Percentiles rank a stretch among this genome's conserved stretches.
Conservation (phyloP, 30 jellyfish, hydroid and myxozoan genomes). For the Morbakka virulenta region DNA sequence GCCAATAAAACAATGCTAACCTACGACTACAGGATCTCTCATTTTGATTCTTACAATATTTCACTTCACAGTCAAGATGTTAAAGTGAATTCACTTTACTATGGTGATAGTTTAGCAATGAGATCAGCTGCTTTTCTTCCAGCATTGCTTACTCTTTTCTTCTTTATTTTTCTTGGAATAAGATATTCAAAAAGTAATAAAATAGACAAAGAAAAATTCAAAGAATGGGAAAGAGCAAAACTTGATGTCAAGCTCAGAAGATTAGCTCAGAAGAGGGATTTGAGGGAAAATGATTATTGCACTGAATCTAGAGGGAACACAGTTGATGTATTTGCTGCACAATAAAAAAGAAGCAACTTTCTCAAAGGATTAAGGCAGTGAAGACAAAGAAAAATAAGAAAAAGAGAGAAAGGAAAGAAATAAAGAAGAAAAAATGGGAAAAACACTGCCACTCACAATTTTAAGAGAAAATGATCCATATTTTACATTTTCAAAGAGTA, state of each 20-base stretch:
- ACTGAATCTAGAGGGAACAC: no score
- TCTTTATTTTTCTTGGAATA: slow-evolving; percentile 2
- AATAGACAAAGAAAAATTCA: neutral
- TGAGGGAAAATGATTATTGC: no score
- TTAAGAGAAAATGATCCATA: no score
- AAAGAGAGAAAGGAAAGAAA: no score
- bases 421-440: no score
- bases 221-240: neutral
- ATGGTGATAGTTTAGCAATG: slow-evolving; percentile 26
- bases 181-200: neutral
- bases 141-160: neutral
- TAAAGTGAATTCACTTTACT: neutral
- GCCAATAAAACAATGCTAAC: slow-evolving; percentile 22
- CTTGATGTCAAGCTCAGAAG: neutral
- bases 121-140: slow-evolving; percentile 29
- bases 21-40: neutral
- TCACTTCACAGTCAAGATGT: neutral
- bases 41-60: neutral
- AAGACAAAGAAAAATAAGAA: no score
- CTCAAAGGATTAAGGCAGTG: no score
- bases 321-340: no score
- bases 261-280: neutral
- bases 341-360: no score
- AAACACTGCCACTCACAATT: no score
- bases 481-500: no score